Base-by-base conservation (phyloP, 1,140 invertebrate species). In the Geopemphigus sp. region DNA sequence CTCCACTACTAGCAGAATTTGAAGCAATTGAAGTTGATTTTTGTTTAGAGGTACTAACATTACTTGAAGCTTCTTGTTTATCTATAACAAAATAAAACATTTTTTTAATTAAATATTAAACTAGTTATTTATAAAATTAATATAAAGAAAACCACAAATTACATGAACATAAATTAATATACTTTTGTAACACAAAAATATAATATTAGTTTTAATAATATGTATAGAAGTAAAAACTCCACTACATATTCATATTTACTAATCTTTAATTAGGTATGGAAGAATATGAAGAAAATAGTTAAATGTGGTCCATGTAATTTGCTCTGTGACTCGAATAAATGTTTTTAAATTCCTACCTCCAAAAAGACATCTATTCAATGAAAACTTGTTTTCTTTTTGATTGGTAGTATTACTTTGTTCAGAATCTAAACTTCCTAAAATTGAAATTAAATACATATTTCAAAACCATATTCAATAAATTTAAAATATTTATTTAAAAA, bases 351-450 rank as follows among this genome's bases (percentile, higher is more conserved):
- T n/a, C n/a, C n/a, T n/a, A n/a, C 74, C 74, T 63, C 57, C 57
- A 61, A 78, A 78, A 63, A 78, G 74, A 29, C 74, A 78, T 63
- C 74, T 61, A 15, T 61, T 78, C 2, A 78, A 45, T 50, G 61
- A 57, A 80, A 57, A 81, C 32, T 87, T 85, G 83, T 88, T 89
- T 82, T 89, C 88, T 83, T 89, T 89, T 59, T 86, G 85, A 82
- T 84, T 85, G 19, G 78, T 70, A 32, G 83, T 80, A 22, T 84
- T 59, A 17, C 57, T 82, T 53, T 68, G 64, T 63, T 70, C 85
- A 82, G 57, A 78, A 78, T 78, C 74, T 50, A 78, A 78, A 50
- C 74, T 78, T 63, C 74, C 74, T 78, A 26, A 22, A 76, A 61
- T 57, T 15, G n/a, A 53, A 45, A 68, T 8, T 24, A 64, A 29